Evolutionary conservation across 2,797 vertebrate species (phyloP), one percentile per base, ranked within the genome.

Genomic region (Graptemys geographica): DNA sequence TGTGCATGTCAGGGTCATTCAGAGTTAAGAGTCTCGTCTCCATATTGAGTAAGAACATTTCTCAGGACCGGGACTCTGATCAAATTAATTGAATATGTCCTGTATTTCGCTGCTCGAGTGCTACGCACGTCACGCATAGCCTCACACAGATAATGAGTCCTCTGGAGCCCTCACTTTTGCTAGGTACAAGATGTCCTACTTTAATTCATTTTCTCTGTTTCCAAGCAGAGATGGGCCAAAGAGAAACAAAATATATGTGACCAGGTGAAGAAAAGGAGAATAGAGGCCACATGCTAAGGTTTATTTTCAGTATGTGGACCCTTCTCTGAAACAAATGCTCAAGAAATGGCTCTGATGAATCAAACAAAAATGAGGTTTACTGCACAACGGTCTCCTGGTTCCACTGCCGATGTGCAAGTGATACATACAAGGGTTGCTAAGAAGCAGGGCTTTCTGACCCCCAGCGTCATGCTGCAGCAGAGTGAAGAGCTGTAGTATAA

Each of bases 141-240:
- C 84, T 81, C 93, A 56, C 23, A 44, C 55, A 82, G 69, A 51
- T 96, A 92, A 86, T 72, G 69, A 81, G 47, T 72, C 59, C 81
- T 55, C 52, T 4, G 37, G 69, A 86, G 84, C 81, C 79, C 57
- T 44, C 0, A 0, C 16, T 84, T 86, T 88, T 76, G 84, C 76
- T 56, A 86, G 55, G 44, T 81, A 52, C 0, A 0, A 37, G 19
- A 21, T 62, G 65, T 93, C 78, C 74, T 72, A 25, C 69, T 95
- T 57, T 86, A 41, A 79, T 90, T 72, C n/a, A 37, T 23, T 79
- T 94, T 88, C 82, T 92, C n/a, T 41, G 12, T 88, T 91, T 93
- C 81, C 76, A 76, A 84, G n/a, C 12, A 81, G 79, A 81, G 74
- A 62, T 27, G 18, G 92, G 25, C 41, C 25, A 79, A 82, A 87